Percentiles rank a stretch among this genome's conserved stretches.
These are phyloP conservation scores for Gymnoscopelus braueri DNA, from an alignment of 2,797 vertebrate genomes.

Conservation along the genomic window DNA sequence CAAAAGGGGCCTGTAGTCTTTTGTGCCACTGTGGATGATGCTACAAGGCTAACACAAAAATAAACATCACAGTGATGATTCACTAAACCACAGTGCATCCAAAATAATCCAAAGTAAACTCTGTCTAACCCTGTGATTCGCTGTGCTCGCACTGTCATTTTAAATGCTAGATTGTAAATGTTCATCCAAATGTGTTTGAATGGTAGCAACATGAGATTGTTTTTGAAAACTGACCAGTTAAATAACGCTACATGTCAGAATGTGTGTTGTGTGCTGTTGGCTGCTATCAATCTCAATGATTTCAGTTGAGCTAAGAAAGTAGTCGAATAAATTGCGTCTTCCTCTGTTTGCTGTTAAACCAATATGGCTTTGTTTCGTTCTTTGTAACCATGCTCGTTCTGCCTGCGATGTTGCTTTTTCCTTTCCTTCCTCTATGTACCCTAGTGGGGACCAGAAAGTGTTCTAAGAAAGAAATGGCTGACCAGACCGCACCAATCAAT, in stretches of 20 bases:
- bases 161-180: neutral
- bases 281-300: neutral
- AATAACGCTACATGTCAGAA: neutral
- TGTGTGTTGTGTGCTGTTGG: neutral
- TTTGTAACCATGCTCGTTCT: slow-evolving; percentile 7
- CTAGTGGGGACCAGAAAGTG: slow-evolving; percentile 35
- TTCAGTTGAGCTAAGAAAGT: slow-evolving; percentile 1
- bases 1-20: no score
- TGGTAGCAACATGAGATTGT: neutral
- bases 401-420: slow-evolving; percentile 11
- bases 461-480: slow-evolving; percentile 1
- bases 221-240: neutral
- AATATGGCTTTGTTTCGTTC: slow-evolving; percentile 13
- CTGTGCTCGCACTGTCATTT: neutral
- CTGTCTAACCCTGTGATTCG: neutral
- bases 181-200: neutral
- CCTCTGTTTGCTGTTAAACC: slow-evolving; percentile 4
- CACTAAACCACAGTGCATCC: no score
- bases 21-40: no score
- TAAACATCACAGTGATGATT: no score
- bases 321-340: slow-evolving; percentile 11
- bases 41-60: no score
- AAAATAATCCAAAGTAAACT: neutral
- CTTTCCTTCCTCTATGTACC: slow-evolving; percentile 9
- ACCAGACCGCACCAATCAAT: slow-evolving; percentile 1